Evolutionary conservation across 1,140 invertebrate species (phyloP).

Genomic region (Apis dorsata): DNA sequence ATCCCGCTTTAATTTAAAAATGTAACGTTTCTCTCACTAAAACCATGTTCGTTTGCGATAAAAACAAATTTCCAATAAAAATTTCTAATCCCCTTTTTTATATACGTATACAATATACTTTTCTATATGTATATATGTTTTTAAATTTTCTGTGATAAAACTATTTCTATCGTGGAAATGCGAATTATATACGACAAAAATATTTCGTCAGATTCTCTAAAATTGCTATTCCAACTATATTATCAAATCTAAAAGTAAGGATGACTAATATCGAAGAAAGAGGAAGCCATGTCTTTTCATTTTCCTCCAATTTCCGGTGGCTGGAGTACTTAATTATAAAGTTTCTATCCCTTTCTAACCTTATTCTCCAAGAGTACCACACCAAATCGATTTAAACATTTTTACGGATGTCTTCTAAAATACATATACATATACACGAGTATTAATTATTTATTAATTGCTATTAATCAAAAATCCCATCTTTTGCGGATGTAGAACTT

Average conservation of each 20-base stretch:
- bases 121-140: not conserved
- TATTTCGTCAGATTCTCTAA: too few relatives aligned
- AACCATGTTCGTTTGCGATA: not conserved
- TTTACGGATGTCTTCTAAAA: not conserved
- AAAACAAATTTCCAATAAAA: not conserved
- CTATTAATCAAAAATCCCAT: too few relatives aligned
- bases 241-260: not conserved
- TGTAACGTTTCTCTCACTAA: not conserved
- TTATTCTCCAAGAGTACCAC: not conserved
- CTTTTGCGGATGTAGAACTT: too few relatives aligned
- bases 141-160: too few relatives aligned
- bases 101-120: too few relatives aligned
- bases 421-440: too few relatives aligned
- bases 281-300: slow-evolving; percentile 60
- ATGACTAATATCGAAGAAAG: not conserved
- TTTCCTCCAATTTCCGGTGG: slow-evolving; percentile 70
- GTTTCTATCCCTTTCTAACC: slow-evolving; percentile 19
- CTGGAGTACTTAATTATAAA: slow-evolving; percentile 53
- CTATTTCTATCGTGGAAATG: too few relatives aligned
- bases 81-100: not conserved
- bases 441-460: too few relatives aligned
- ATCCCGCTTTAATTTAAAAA: not conserved
- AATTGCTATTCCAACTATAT: not conserved
- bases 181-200: too few relatives aligned
- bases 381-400: not conserved